phyloP scores from a whole-genome alignment of 2,888 invertebrate species.

The Drosophila picticornis region DNA sequence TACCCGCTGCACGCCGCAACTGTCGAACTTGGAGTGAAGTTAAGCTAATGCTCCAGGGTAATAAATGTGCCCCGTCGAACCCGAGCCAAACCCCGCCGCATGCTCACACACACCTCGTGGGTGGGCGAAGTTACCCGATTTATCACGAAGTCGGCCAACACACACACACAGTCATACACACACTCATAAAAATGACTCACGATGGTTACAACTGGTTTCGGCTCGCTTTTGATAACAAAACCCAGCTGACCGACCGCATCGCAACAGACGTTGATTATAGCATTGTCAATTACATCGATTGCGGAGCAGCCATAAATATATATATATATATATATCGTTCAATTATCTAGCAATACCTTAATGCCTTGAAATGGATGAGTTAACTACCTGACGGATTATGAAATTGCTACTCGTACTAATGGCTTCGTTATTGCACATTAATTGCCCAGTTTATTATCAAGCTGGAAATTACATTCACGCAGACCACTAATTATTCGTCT shows the following conservation, averaged over 20 bases:
- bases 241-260: constrained; percentile 15
- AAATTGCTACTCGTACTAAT: constrained; percentile 9
- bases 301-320: constrained; percentile 1
- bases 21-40: constrained; percentile 50
- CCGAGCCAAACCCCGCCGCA: constrained; percentile 24
- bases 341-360: constrained; percentile 23
- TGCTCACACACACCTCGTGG: constrained; percentile 34
- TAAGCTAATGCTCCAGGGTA: constrained; percentile 37
- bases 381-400: constrained; percentile 18
- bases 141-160: constrained; percentile 37
- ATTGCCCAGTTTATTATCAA: neutral
- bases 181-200: constrained; percentile 12
- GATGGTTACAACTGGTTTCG: constrained; percentile 45
- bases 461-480: neutral
- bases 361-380: constrained; percentile 24
- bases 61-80: constrained; percentile 39
- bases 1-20: constrained; percentile 50
- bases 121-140: constrained; percentile 45
- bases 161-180: constrained; percentile 31
- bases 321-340: constrained; percentile 1
- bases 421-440: neutral
- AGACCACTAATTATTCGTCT: neutral
- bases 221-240: constrained; percentile 46
- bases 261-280: constrained; percentile 6
- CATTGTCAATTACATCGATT: constrained; percentile 20